A percentile compares a stretch with the other conserved stretches of the same genome.
Evolutionary conservation across 2,888 invertebrate genomes (phyloP).

Genomic region (Patella pellucida): DNA sequence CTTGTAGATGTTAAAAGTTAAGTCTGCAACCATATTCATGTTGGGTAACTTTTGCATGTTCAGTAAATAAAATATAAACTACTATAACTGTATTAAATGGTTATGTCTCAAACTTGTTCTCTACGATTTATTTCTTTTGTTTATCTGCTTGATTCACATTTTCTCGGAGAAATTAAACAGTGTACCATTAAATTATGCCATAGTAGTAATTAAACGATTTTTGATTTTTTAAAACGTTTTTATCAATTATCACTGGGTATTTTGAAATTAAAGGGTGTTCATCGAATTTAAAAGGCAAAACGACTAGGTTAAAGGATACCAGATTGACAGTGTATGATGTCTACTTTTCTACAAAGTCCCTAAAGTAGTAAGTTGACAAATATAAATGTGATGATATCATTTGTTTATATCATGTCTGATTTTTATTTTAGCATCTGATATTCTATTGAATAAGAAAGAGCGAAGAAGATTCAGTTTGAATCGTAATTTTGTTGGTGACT

Average conservation of each 20-base stretch:
- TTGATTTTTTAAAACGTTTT: too few relatives aligned
- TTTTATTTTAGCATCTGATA: constrained; percentile 70
- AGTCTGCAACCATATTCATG: neutral
- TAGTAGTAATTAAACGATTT: too few relatives aligned
- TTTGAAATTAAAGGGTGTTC: too few relatives aligned
- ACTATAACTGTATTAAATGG: too few relatives aligned
- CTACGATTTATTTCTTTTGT: neutral
- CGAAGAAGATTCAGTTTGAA: constrained; percentile 77
- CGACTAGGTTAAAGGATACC: too few relatives aligned
- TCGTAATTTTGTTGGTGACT: constrained; percentile 80
- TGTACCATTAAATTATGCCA: too few relatives aligned
- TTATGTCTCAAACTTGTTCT: neutral
- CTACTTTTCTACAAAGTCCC: neutral
- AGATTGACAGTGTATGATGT: too few relatives aligned
- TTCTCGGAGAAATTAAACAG: too few relatives aligned
- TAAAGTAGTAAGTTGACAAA: neutral
- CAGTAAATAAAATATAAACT: neutral
- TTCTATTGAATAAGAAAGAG: constrained; percentile 76
- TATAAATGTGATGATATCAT: neutral
- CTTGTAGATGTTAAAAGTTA: neutral
- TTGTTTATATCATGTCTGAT: constrained; percentile 20
- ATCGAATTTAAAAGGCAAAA: too few relatives aligned
- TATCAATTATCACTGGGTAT: too few relatives aligned
- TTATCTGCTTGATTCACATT: neutral
- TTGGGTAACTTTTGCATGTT: neutral